These are phyloP conservation scores for Tragelaphus eurycerus DNA, from an alignment of 2,797 vertebrate species.

Conservation along the genomic window DNA sequence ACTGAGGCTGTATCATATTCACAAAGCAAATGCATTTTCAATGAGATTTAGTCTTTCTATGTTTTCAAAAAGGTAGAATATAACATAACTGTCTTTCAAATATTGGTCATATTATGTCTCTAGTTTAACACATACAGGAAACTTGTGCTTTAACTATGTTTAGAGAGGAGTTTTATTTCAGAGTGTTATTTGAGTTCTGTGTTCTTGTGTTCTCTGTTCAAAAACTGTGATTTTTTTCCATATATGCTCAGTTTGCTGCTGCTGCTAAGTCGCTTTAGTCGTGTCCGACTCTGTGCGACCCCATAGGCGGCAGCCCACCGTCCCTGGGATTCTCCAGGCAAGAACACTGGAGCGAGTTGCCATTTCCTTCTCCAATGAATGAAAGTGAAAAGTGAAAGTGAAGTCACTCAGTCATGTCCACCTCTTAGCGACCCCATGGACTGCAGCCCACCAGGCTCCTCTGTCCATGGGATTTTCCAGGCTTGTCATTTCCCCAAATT, in stretches of 20 bases:
- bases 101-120: neutral
- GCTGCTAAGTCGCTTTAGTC: too few relatives aligned
- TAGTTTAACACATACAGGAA: neutral
- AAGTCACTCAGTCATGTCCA: too few relatives aligned
- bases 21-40: neutral
- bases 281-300: fast-evolving
- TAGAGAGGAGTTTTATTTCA: neutral
- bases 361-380: too few relatives aligned
- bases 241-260: neutral
- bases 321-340: too few relatives aligned
- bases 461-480: too few relatives aligned
- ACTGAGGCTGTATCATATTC: neutral
- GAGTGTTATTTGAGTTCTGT: neutral
- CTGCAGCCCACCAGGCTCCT: too few relatives aligned
- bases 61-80: neutral
- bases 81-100: neutral
- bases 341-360: too few relatives aligned
- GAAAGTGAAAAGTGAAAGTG: too few relatives aligned
- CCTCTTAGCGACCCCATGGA: too few relatives aligned
- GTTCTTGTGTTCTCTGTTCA: neutral
- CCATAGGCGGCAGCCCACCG: fast-evolving
- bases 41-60: neutral
- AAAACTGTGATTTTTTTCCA: neutral
- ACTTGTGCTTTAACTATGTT: neutral
- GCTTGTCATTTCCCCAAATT: neutral